Evolutionary conservation across 1,140 invertebrate genomes (phyloP), one percentile per base, ranked within the genome.

Genomic region (Camponotus floridanus): DNA sequence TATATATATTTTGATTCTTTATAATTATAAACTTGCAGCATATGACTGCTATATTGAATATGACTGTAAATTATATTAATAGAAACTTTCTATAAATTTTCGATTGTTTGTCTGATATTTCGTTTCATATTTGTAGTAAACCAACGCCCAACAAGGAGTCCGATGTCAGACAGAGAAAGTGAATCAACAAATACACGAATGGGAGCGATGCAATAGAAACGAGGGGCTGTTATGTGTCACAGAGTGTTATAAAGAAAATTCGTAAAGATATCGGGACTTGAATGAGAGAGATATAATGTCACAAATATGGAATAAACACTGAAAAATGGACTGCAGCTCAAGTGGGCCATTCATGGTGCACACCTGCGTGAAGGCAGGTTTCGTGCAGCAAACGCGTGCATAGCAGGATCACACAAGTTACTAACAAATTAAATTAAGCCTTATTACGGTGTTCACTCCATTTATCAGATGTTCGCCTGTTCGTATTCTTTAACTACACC

Each of bases 101-200:
- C 18, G 18, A 26, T 5, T 48, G 21, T 4, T 18, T 4, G 2
- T 3, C 42, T 74, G 13, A 83, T 26, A 74, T 83, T 61, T 3
- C 3, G 64, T 80, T 79, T 88, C 39, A 59, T 89, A 65, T 91
- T 87, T 86, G 15, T 84, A 95, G 94, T 57, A 95, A 95, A 86
- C 94, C 94, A 55, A 92, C 93, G 61, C 94, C 95, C 67, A 95
- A 95, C 88, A 95, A 95, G 91, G 95, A 95, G 62, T 95, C 94
- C 31, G 94, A 95, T 68, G 94, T 95, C 67, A 94, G 95, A 67
- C 95, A 95, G 76, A 95, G 95, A 91, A 95, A 95, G 86, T 95
- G 94, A 95, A 87, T 61, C 36, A 73, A 9, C 61, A 86, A 89
- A 68, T 9, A 85, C 55, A 92, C 89, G 86, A 91, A 88, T 62